These are phyloP conservation scores for Oligia fasciuncula DNA, from an alignment of 2,888 invertebrate genomes.

Conservation along the genomic window DNA sequence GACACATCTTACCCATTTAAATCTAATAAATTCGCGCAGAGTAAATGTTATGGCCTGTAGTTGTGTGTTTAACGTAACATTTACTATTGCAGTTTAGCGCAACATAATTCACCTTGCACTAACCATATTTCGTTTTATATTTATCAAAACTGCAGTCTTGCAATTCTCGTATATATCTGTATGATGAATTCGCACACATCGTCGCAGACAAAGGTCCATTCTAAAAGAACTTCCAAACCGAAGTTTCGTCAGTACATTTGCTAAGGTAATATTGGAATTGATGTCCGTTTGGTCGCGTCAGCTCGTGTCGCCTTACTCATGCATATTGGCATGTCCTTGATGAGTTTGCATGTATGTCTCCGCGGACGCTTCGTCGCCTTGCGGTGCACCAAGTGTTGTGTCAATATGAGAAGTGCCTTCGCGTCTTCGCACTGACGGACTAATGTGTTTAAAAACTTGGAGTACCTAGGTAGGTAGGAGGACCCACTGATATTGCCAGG, in stretches of 20 bases:
- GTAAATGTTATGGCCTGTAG: slow-evolving; percentile 20
- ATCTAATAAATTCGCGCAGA: slow-evolving; percentile 22
- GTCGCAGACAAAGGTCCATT: slow-evolving; percentile 42
- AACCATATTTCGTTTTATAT: slow-evolving; percentile 36
- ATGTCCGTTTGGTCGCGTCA: slow-evolving; percentile 45
- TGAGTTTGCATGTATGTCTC: slow-evolving; percentile 61
- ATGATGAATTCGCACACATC: slow-evolving; percentile 14
- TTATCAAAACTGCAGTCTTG: slow-evolving; percentile 29
- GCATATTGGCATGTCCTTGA: slow-evolving; percentile 60
- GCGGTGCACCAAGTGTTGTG: slow-evolving; percentile 69
- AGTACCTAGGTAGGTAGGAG: slow-evolving; percentile 10
- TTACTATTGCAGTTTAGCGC: slow-evolving; percentile 7
- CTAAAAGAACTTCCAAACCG: slow-evolving; percentile 5
- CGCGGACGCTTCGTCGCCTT: slow-evolving; percentile 50
- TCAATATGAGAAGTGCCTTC: slow-evolving; percentile 67
- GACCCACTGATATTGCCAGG: slow-evolving; percentile 19
- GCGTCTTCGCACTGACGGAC: slow-evolving; percentile 43
- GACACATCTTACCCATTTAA: slow-evolving; percentile 1
- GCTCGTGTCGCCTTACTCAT: slow-evolving; percentile 53
- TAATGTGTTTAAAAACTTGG: slow-evolving; percentile 56
- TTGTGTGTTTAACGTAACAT: slow-evolving; percentile 10
- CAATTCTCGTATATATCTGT: slow-evolving; percentile 20
- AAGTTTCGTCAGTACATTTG: slow-evolving; percentile 44
- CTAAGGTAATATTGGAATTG: slow-evolving; percentile 56
- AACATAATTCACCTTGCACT: slow-evolving; percentile 32